Base-by-base conservation (phyloP, 2,113 vertebrate genomes). In the Potamarius usumacintae region DNA sequence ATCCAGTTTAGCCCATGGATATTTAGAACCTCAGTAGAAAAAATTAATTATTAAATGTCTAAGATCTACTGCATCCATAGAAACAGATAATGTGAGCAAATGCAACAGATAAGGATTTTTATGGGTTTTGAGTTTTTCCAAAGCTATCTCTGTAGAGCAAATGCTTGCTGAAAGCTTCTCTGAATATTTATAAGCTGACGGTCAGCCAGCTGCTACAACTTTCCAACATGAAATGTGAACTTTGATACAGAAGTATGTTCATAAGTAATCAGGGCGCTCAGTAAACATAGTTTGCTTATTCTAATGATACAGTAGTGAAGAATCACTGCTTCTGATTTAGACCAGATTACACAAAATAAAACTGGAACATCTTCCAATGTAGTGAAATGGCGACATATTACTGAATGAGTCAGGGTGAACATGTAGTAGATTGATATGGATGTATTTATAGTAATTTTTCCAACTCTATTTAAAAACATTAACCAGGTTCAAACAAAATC, bases 91-190 rank as follows among this genome's bases (percentile, higher is more conserved):
- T 93, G 92, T 92, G 88, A 81, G 88, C 74, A 84, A 48, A 90
- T 85, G 83, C 52, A 83, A 89, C 92, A 92, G 92, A 94, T 91
- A 93, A 92, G 90, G 89, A 92, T 94, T 94, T 91, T 91, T 92
- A 94, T 93, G 91, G 92, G 94, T 94, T 94, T 93, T 88, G 91
- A 94, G 79, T 20, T 81, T 81, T 42, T 42, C 42, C 17, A 34
- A 92, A 90, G 80, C 89, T 87, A 86, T 90, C 88, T 88, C 92
- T 62, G 85, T 84, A 85, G 90, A 90, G 90, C 27, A 77, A 25
- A 74, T 76, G 83, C 85, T 91, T 90, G 90, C 92, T 89, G 89
- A 89, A 88, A 80, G 90, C 77, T 85, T 88, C 87, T 90, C 79
- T 85, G 88, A 93, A 93, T 93, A 93, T 89, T 88, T 91, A 93